phyloP scores from a whole-genome alignment of 2,113 vertebrate genomes.

The Laticauda colubrina region DNA sequence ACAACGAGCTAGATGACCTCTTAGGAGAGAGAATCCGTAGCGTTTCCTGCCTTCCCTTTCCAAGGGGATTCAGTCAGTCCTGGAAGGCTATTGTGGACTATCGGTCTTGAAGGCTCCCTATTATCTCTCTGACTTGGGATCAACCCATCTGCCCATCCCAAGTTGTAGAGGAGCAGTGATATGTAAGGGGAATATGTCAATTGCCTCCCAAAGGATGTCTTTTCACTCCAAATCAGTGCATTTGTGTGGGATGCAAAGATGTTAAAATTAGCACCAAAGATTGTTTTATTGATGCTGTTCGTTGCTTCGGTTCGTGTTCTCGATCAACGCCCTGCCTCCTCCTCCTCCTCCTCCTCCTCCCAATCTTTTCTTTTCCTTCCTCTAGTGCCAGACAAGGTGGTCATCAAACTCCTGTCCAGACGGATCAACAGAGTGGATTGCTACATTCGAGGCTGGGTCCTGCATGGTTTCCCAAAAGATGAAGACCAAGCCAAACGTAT shows the following conservation, averaged over 20 bases:
- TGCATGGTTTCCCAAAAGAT: slow-evolving; percentile 76
- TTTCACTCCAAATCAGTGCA: not conserved
- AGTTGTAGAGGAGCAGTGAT: not conserved
- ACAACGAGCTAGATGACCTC: no score
- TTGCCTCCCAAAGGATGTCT: not conserved
- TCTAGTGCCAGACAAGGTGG: slow-evolving; percentile 79
- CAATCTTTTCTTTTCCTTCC: not conserved
- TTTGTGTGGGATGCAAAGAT: not conserved
- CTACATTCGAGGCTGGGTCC: slow-evolving; percentile 74
- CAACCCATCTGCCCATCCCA: not conserved
- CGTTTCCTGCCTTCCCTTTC: not conserved
- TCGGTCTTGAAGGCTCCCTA: not conserved
- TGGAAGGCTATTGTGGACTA: not conserved
- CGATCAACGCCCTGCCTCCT: not conserved
- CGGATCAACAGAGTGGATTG: slow-evolving; percentile 76
- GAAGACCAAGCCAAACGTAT: slow-evolving; percentile 72
- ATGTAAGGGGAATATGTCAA: not conserved
- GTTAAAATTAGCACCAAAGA: not conserved
- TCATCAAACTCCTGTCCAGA: slow-evolving; percentile 72
- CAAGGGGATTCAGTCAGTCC: slow-evolving; percentile 41
- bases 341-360: no score
- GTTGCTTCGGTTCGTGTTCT: not conserved
- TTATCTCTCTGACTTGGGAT: not conserved
- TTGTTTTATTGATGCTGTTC: not conserved
- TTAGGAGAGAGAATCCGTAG: no score